phyloP scores from a whole-genome alignment of 1,140 invertebrate genomes.

The Hylyphantes graminicola region DNA sequence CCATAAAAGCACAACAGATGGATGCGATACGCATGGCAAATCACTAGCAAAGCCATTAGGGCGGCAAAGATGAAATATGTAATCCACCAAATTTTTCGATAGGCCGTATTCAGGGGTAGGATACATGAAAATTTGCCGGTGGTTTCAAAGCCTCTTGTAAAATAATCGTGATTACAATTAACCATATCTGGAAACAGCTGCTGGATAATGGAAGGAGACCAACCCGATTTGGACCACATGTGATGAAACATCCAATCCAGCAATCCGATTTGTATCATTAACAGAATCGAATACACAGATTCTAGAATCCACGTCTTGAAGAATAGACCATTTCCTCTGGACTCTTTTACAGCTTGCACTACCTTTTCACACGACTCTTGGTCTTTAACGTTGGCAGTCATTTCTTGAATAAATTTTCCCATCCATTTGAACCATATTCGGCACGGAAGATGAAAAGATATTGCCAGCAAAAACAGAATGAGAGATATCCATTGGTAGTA shows the following conservation, averaged over 20 bases:
- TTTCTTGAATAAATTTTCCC: background rate
- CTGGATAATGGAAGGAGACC: background rate
- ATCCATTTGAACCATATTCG: background rate
- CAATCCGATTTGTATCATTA: background rate
- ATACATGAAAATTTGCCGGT: conserved; percentile 1
- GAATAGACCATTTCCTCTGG: conserved; percentile 1
- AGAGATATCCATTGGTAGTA: conserved; percentile 37
- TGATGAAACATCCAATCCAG: conserved; percentile 1
- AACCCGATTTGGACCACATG: background rate
- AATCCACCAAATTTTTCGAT: conserved; percentile 4
- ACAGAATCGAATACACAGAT: background rate
- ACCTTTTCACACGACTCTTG: background rate
- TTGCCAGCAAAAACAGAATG: background rate
- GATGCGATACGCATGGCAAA: background rate
- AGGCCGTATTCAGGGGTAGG: background rate
- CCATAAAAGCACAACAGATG: background rate
- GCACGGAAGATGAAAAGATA: conserved; percentile 19
- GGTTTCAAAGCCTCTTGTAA: background rate
- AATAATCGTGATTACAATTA: background rate
- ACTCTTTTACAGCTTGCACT: background rate
- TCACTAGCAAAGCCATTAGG: background rate
- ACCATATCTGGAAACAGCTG: background rate
- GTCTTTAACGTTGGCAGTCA: background rate
- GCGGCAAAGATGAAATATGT: background rate
- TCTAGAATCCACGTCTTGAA: too few species aligned